Conservation (phyloP, 2,113 vertebrate genomes). For the Eulemur macaco region DNA sequence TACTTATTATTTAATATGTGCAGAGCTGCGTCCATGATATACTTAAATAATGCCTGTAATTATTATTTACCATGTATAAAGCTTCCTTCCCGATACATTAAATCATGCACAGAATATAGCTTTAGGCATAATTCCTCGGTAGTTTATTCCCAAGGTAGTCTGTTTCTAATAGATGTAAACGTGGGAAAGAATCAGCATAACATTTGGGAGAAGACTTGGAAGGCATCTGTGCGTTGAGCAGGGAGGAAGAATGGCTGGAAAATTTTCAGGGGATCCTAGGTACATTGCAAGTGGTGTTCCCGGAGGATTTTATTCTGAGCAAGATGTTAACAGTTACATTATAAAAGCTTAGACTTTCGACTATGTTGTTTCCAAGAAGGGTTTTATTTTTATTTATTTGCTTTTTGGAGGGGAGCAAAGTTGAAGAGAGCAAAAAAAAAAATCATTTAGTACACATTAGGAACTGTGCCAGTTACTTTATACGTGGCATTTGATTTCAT, state of each 20-base stretch:
- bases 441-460: not conserved
- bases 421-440: not conserved
- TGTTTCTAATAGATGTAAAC: not conserved
- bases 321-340: not conserved
- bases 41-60: not conserved
- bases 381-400: not conserved
- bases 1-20: conserved; percentile 14
- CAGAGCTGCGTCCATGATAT: not conserved
- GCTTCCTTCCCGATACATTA: not conserved
- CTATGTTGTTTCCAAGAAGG: not conserved
- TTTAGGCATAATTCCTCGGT: not conserved
- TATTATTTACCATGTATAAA: not conserved
- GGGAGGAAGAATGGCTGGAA: no score
- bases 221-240: not conserved
- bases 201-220: not conserved
- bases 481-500: not conserved
- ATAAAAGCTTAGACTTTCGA: not conserved
- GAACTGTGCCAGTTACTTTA: not conserved
- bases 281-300: not conserved
- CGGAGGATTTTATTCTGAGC: not conserved
- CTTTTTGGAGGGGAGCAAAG: not conserved
- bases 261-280: not conserved
- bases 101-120: not conserved
- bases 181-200: not conserved
- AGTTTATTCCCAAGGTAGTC: rapidly evolving